A percentile compares a stretch with the other conserved stretches of the same genome.
phyloP scores from a whole-genome alignment of 2,888 invertebrate genomes.

The Oeneis ivallda region DNA sequence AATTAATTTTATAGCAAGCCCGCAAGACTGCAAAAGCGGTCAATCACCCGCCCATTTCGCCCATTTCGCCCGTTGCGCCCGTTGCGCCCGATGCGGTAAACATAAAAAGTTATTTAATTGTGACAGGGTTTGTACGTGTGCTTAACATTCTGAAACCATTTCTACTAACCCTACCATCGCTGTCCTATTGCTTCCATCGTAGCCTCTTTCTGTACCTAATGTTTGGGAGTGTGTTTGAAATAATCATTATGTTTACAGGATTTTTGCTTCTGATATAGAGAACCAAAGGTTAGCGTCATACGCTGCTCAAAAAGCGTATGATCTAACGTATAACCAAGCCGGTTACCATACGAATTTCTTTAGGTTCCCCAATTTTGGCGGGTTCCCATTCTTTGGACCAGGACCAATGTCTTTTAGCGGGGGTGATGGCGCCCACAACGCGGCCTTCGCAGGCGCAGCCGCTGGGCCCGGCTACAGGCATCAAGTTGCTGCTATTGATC shows the following conservation, averaged over 20 bases:
- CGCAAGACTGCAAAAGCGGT: constrained; percentile 1
- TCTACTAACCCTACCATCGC: constrained; percentile 28
- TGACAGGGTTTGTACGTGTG: constrained; percentile 1
- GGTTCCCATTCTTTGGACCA: constrained; percentile 44
- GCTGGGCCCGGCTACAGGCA: constrained; percentile 78
- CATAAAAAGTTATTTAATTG: not conserved
- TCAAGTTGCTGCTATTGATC: constrained; percentile 82
- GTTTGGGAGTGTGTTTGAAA: constrained; percentile 30
- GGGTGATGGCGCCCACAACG: constrained; percentile 48
- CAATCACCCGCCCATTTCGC: not conserved
- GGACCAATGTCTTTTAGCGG: constrained; percentile 44
- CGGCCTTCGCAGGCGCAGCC: constrained; percentile 79
- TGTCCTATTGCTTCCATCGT: constrained; percentile 29
- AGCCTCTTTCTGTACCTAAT: constrained; percentile 26
- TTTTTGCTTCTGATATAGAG: constrained; percentile 57
- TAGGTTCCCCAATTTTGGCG: constrained; percentile 54
- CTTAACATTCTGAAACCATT: constrained; percentile 13
- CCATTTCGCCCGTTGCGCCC: constrained; percentile 7
- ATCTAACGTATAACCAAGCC: constrained; percentile 62
- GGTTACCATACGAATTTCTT: constrained; percentile 59
- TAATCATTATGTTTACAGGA: constrained; percentile 57
- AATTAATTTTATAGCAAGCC: constrained; percentile 9
- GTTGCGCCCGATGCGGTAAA: constrained; percentile 8
- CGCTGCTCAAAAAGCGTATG: constrained; percentile 70
- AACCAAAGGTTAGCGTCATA: constrained; percentile 62